phyloP scores from a whole-genome alignment of 2,797 vertebrate species.

The Antennarius maculatus region DNA sequence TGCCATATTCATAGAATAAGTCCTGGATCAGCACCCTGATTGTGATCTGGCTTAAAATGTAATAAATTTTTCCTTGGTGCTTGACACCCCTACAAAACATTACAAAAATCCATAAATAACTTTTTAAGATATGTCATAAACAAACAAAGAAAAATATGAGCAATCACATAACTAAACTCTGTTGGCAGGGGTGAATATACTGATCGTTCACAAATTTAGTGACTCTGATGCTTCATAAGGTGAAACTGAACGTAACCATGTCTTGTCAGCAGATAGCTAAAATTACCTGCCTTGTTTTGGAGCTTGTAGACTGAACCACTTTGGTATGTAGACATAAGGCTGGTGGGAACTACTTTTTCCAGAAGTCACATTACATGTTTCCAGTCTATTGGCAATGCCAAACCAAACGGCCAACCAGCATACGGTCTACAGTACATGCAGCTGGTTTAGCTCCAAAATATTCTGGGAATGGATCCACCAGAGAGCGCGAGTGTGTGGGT shows the following conservation, averaged over 20 bases:
- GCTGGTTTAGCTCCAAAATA: constrained; percentile 79
- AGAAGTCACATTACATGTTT: constrained; percentile 78
- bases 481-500: constrained; percentile 41
- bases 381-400: constrained; percentile 71
- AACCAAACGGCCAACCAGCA: constrained; percentile 77
- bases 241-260: constrained; percentile 1
- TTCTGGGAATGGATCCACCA: constrained; percentile 75
- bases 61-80: no score
- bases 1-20: neutral
- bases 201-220: neutral
- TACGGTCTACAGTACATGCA: constrained; percentile 77
- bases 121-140: no score
- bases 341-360: constrained; percentile 76
- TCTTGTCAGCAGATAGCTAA: constrained; percentile 23
- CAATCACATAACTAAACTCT: no score
- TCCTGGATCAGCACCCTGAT: no score
- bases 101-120: no score
- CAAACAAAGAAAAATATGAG: no score
- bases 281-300: constrained; percentile 17
- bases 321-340: constrained; percentile 56
- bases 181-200: neutral
- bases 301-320: constrained; percentile 38
- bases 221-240: neutral
- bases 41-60: no score
- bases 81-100: no score